Percentiles rank a stretch among this genome's conserved stretches.
Evolutionary conservation across 1,140 invertebrate species (phyloP).

Genomic region (Listronotus oregonensis): DNA sequence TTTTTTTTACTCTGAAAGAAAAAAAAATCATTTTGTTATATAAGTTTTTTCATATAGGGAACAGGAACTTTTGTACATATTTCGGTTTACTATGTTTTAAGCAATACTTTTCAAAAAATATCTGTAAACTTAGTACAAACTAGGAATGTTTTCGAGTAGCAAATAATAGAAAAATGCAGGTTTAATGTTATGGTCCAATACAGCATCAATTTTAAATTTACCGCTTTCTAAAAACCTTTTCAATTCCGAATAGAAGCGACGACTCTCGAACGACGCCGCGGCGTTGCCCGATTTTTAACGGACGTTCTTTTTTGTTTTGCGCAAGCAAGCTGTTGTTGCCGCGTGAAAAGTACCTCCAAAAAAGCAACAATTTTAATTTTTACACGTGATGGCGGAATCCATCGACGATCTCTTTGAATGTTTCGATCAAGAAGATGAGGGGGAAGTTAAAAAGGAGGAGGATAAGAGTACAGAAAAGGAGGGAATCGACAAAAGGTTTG

Average conservation of each 20-base stretch:
- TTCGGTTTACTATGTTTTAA: too few relatives aligned
- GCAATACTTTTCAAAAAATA: too few relatives aligned
- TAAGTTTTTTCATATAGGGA: too few relatives aligned
- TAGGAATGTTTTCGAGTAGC: too few relatives aligned
- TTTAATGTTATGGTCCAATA: too few relatives aligned
- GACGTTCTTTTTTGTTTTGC: constrained; percentile 24
- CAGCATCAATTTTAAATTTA: too few relatives aligned
- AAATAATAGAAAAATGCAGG: too few relatives aligned
- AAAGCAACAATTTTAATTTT: constrained; percentile 8
- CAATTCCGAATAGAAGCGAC: background rate
- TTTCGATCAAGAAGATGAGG: constrained; percentile 44
- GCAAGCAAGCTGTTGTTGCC: constrained; percentile 16
- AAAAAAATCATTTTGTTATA: too few relatives aligned
- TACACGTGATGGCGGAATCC: constrained; percentile 44
- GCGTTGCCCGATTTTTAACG: constrained; percentile 13
- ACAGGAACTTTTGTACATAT: too few relatives aligned
- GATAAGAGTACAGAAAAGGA: constrained; percentile 28
- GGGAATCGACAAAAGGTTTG: constrained; percentile 43
- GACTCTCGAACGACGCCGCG: background rate
- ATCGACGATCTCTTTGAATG: constrained; percentile 54
- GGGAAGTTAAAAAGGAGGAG: constrained; percentile 7
- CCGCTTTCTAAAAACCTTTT: too few relatives aligned
- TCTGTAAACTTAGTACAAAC: too few relatives aligned
- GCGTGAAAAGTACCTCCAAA: background rate
- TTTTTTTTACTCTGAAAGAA: too few relatives aligned